These are phyloP conservation scores for Carlito syrichta DNA, from an alignment of 2,113 vertebrate species.

Conservation along the genomic window DNA sequence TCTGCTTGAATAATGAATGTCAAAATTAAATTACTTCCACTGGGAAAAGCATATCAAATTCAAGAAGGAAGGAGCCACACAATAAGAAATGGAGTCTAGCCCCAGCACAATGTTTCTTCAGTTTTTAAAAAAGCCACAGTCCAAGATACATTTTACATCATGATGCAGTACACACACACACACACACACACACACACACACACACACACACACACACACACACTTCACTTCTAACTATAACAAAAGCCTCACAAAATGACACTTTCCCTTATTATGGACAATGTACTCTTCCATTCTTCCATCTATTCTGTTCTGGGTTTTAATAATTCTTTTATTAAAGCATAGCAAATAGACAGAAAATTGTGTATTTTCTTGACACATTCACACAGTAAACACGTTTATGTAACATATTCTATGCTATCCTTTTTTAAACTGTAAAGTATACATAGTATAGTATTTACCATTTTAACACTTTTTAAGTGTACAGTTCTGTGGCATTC, in stretches of 20 bases:
- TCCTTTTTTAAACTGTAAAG: background rate
- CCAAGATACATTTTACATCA: background rate
- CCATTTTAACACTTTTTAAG: background rate
- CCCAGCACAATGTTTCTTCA: background rate
- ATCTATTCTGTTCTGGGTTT: background rate
- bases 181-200: background rate
- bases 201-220: background rate
- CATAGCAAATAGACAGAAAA: background rate
- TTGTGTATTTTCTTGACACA: background rate
- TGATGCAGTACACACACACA: background rate
- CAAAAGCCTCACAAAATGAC: background rate
- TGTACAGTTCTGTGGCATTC: background rate
- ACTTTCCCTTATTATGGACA: background rate
- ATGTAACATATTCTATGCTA: background rate
- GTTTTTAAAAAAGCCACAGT: background rate
- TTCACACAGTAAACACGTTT: background rate
- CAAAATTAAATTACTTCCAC: conserved; percentile 8
- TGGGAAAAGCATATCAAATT: background rate
- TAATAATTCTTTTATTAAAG: background rate
- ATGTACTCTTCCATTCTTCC: background rate
- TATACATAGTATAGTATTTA: background rate
- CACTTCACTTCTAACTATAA: background rate
- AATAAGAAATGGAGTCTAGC: background rate
- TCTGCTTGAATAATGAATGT: background rate
- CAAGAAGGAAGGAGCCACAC: background rate